Evolutionary conservation across 2,113 vertebrate genomes (phyloP), one percentile per base, ranked within the genome.

Genomic region (Pluvialis apricaria): DNA sequence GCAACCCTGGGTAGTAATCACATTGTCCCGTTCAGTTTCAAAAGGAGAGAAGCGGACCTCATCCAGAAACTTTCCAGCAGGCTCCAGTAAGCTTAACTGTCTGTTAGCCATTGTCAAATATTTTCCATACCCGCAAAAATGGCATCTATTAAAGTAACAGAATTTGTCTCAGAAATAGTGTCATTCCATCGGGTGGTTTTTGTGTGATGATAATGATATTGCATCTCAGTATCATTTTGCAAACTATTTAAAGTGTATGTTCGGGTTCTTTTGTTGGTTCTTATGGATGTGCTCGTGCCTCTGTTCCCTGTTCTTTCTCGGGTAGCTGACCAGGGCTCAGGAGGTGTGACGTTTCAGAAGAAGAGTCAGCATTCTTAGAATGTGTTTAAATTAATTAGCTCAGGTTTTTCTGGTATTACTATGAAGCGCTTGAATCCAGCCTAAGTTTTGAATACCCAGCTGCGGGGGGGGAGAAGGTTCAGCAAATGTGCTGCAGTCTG

Each of bases 11-110:
- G 93, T 96, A 96, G 75, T 96, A 94, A 83, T 96, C 95, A 86
- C 81, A 82, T 94, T 97, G 79, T 94, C 85, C 94, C 81, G 20
- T 96, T 97, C 81, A 92, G 70, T 95, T 98, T 93, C 90, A 94
- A 96, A 97, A 97, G 96, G 90, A 96, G 97, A 96, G 93, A 94
- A 96, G 96, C 34, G 55, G 90, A 95, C 85, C 88, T 97, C 94
- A 86, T 96, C 94, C 94, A 84, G 83, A 96, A 97, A 95, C 92
- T 95, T 76, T 73, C 86, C 77, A 93, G 70, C 90, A 97, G 92
- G 86, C 95, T 98, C 84, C 83, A 97, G 87, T 96, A 97, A 96
- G 92, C 93, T 89, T 86, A 95, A 94, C 86, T 95, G 66, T 95
- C 94, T 93, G 91, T 96, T 83, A 95, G 97, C 97, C 92, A 44